phyloP scores from a whole-genome alignment of 92 coral and sea anemone species.

The Phymanthus crucifer region DNA sequence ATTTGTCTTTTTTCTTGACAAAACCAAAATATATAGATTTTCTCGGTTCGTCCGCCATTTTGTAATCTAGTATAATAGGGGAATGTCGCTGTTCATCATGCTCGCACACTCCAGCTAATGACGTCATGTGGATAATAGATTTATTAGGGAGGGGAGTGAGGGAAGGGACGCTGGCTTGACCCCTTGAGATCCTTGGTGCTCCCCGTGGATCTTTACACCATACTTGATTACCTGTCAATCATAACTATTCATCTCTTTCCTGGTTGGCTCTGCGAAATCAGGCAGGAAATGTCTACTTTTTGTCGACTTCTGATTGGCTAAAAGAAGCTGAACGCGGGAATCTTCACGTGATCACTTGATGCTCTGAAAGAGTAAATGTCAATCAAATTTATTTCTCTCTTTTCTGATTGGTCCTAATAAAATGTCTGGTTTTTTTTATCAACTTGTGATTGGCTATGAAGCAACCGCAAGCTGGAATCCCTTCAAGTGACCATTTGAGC shows the following conservation, averaged over 20 bases:
- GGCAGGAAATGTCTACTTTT: too few relatives aligned
- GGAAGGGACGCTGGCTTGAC: too few relatives aligned
- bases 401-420: too few relatives aligned
- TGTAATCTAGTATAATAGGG: constrained; percentile 13
- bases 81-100: constrained; percentile 26
- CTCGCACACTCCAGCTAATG: too few relatives aligned
- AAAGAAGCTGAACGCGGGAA: neutral
- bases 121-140: too few relatives aligned
- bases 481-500: neutral
- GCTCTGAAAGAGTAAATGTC: too few relatives aligned
- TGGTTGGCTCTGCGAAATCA: too few relatives aligned
- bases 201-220: neutral
- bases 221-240: neutral
- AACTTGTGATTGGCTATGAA: too few relatives aligned
- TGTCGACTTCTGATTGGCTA: neutral
- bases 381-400: too few relatives aligned
- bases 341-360: neutral
- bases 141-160: too few relatives aligned
- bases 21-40: constrained; percentile 53
- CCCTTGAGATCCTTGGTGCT: neutral
- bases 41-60: constrained; percentile 61
- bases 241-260: neutral
- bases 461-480: too few relatives aligned
- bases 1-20: constrained; percentile 49
- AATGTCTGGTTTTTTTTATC: too few relatives aligned